Conservation (phyloP, 2,888 invertebrate genomes). For the Chymomyza procnemis region DNA sequence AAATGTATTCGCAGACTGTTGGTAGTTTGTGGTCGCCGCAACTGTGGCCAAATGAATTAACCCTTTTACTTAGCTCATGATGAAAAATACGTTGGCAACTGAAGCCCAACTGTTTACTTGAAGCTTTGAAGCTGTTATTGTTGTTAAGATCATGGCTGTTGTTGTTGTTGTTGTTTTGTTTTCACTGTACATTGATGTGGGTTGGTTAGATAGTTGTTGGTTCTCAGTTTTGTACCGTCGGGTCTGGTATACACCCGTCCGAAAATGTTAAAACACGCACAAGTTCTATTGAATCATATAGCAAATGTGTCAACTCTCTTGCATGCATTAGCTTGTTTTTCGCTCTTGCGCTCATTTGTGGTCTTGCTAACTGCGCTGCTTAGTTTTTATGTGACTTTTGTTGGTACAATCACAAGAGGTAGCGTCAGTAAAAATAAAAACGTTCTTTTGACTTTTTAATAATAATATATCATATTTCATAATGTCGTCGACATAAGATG, state of each 20-base stretch:
- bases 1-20: background rate
- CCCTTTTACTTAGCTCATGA: constrained; percentile 64
- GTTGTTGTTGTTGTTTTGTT: constrained; percentile 7
- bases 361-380: too few species aligned
- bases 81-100: constrained; percentile 30
- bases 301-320: too few species aligned
- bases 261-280: constrained; percentile 43
- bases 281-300: too few species aligned
- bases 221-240: constrained; percentile 41
- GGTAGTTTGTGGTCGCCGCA: constrained; percentile 18
- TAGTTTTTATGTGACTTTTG: too few species aligned
- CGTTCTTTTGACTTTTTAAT: too few species aligned
- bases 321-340: too few species aligned
- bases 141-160: background rate
- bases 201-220: constrained; percentile 35
- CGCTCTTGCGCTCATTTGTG: too few species aligned
- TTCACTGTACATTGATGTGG: constrained; percentile 1
- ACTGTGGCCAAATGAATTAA: constrained; percentile 67
- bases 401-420: too few species aligned
- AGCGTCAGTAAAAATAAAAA: too few species aligned
- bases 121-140: constrained; percentile 23
- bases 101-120: constrained; percentile 37
- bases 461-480: too few species aligned
- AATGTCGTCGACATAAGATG: too few species aligned
- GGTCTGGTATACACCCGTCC: constrained; percentile 23